phyloP scores from a whole-genome alignment of 2,797 vertebrate species.

The Acrossocheilus fasciatus region DNA sequence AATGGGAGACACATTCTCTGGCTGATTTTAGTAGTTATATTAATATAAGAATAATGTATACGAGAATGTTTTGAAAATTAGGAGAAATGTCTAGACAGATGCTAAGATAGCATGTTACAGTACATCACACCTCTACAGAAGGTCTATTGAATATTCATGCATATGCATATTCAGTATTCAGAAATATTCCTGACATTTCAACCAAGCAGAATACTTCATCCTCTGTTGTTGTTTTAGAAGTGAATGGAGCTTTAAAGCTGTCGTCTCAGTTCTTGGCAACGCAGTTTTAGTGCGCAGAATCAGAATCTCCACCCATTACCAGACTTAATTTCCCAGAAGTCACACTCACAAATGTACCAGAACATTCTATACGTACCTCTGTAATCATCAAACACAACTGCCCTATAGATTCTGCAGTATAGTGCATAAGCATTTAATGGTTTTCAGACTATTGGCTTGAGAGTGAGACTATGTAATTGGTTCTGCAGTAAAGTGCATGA shows the following conservation, averaged over 20 bases:
- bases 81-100: neutral
- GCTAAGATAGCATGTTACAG: neutral
- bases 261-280: slow-evolving; percentile 2
- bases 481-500: slow-evolving; percentile 14
- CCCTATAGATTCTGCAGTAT: neutral
- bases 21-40: neutral
- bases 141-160: slow-evolving; percentile 16
- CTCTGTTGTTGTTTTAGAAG: slow-evolving; percentile 8
- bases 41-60: neutral
- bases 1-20: neutral
- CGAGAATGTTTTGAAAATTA: neutral
- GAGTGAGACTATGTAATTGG: neutral
- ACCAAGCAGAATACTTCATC: neutral
- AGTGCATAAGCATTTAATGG: neutral
- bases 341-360: slow-evolving; percentile 14
- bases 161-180: neutral
- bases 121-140: neutral
- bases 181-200: neutral
- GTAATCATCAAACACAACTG: slow-evolving; percentile 13
- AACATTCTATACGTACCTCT: slow-evolving; percentile 12
- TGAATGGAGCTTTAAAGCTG: slow-evolving; percentile 14
- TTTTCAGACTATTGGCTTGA: neutral
- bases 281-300: neutral
- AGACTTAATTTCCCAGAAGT: slow-evolving; percentile 46
- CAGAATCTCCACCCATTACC: slow-evolving; percentile 23